Conservation (phyloP, 2,888 invertebrate genomes). For the Pilophorus perplexus region DNA sequence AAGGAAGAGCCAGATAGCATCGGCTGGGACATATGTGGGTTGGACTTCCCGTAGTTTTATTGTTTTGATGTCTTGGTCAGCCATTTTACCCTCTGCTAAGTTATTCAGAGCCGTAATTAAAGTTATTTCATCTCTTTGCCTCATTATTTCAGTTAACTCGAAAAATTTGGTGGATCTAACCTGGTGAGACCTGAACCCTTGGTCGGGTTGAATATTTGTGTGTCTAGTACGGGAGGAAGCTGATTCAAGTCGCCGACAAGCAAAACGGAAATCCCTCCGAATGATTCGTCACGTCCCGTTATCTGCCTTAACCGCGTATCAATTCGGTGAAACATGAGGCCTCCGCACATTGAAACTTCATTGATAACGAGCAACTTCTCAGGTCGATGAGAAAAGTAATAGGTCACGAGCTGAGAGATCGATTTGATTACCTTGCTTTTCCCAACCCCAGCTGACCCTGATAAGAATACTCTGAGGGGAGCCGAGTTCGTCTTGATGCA, state of each 20-base stretch:
- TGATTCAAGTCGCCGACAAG: constrained; percentile 52
- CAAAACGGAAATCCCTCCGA: constrained; percentile 49
- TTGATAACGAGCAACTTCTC: constrained; percentile 44
- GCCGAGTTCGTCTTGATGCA: background rate
- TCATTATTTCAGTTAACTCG: constrained; percentile 50
- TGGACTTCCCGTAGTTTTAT: constrained; percentile 44
- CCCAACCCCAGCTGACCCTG: constrained; percentile 16
- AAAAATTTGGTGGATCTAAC: constrained; percentile 45
- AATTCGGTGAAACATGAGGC: constrained; percentile 3
- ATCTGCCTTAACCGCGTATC: constrained; percentile 33
- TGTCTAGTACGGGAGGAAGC: constrained; percentile 51
- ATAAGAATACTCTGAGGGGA: background rate
- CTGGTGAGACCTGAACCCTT: background rate
- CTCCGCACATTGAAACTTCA: constrained; percentile 35
- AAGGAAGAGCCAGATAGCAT: constrained; percentile 26
- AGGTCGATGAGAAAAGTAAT: background rate
- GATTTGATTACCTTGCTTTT: constrained; percentile 11
- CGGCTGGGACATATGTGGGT: constrained; percentile 1
- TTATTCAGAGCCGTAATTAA: constrained; percentile 49
- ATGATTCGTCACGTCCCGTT: constrained; percentile 10
- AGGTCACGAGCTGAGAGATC: background rate
- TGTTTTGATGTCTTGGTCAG: constrained; percentile 46
- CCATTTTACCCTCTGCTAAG: constrained; percentile 47
- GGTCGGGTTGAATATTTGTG: background rate
- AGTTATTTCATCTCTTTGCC: constrained; percentile 49